phyloP scores from a whole-genome alignment of 2,113 vertebrate species.

The Syngnathoides biaculeatus region DNA sequence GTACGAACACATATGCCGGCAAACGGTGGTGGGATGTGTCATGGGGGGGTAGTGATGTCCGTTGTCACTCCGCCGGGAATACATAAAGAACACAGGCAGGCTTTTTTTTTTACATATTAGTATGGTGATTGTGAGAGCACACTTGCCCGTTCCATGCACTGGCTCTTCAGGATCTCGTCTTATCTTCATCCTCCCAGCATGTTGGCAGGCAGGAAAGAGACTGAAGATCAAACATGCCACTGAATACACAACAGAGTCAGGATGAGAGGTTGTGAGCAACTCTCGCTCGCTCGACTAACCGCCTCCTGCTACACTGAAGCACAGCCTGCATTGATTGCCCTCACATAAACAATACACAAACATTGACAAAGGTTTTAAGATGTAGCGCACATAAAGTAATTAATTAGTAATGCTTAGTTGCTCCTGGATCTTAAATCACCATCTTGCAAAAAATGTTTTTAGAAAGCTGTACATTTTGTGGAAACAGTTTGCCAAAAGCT shows the following conservation, averaged over 20 bases:
- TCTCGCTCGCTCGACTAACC: conserved; percentile 27
- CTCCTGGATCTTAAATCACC: not conserved
- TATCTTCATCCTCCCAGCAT: not conserved
- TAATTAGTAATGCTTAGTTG: not conserved
- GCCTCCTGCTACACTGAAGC: conserved; percentile 33
- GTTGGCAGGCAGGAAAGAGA: conserved; percentile 19
- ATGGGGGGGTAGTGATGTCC: not conserved
- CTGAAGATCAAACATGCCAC: conserved; percentile 60
- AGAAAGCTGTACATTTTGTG: not conserved
- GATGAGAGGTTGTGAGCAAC: not conserved
- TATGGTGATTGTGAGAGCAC: not conserved
- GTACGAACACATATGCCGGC: conserved; percentile 12
- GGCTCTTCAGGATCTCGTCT: conserved; percentile 27
- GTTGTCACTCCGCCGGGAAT: conserved; percentile 26
- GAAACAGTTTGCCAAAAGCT: not conserved
- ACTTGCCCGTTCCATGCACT: conserved; percentile 21
- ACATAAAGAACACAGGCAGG: conserved; percentile 4
- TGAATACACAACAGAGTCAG: conserved; percentile 30
- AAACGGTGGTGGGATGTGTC: conserved; percentile 17
- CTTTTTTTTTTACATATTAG: not conserved
- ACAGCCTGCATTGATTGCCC: conserved; percentile 32
- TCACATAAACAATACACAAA: not conserved
- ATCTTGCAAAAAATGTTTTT: not conserved
- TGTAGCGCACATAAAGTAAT: not conserved
- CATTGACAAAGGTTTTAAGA: not conserved